phyloP scores from a whole-genome alignment of 2,113 vertebrate species.

The Xerus inauris region DNA sequence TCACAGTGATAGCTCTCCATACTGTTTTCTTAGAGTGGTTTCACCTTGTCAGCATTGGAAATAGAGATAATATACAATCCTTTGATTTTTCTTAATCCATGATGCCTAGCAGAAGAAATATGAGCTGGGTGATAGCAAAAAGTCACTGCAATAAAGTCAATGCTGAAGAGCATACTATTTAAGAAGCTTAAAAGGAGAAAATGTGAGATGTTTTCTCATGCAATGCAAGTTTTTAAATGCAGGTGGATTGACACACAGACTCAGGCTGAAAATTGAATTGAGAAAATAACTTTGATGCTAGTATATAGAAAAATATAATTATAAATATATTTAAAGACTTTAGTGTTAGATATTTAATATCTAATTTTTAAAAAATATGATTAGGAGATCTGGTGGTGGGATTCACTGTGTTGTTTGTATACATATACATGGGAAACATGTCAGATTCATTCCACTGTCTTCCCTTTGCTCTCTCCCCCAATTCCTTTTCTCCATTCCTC shows the following conservation, averaged over 20 bases:
- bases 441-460: too few relatives aligned
- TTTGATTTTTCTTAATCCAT: background rate
- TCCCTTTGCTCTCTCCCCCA: too few relatives aligned
- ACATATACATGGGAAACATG: too few relatives aligned
- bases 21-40: background rate
- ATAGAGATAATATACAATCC: background rate
- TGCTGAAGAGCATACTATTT: background rate
- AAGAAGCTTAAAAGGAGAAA: background rate
- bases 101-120: background rate
- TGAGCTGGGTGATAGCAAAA: background rate
- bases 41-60: background rate
- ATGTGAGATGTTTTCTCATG: background rate
- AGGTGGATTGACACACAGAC: background rate
- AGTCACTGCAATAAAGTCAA: background rate
- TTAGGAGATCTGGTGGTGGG: background rate
- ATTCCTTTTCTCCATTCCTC: too few relatives aligned
- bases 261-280: background rate
- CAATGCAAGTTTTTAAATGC: background rate
- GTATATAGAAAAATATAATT: background rate
- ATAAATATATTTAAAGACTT: background rate
- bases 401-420: too few relatives aligned
- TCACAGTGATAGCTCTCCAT: background rate
- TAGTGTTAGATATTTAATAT: background rate
- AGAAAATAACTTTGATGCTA: background rate
- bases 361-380: background rate